phyloP scores from a whole-genome alignment of 2,797 vertebrate genomes.

The Clarias laeviceps region DNA sequence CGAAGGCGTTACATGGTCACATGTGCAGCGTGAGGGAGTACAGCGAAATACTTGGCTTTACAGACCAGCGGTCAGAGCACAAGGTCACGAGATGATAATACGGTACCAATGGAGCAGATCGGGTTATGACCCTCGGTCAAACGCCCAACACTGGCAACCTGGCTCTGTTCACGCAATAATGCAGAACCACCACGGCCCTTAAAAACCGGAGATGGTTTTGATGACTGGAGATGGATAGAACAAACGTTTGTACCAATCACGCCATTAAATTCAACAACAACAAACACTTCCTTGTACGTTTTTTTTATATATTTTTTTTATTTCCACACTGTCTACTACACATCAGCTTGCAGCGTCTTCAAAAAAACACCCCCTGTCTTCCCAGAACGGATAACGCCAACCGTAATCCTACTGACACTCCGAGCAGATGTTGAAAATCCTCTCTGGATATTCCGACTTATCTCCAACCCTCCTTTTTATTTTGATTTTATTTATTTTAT shows the following conservation, averaged over 20 bases:
- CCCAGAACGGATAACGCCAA: background rate
- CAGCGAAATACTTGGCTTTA: background rate
- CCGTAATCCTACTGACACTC: background rate
- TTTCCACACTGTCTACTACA: background rate
- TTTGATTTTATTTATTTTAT: background rate
- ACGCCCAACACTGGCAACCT: background rate
- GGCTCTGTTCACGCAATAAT: background rate
- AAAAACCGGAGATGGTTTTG: background rate
- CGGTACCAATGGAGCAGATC: background rate
- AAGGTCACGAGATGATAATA: background rate
- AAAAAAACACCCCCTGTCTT: background rate
- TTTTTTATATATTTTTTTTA: too few relatives aligned
- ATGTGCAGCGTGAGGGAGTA: background rate
- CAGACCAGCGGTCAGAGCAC: background rate
- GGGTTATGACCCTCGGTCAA: background rate
- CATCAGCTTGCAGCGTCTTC: background rate
- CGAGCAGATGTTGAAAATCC: constrained; percentile 1
- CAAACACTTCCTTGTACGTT: background rate
- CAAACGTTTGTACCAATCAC: too few relatives aligned
- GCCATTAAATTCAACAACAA: background rate
- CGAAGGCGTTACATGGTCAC: background rate
- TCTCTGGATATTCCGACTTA: constrained; percentile 12
- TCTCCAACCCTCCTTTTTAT: background rate
- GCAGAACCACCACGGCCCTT: background rate
- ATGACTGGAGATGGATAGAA: background rate